phyloP scores from a whole-genome alignment of 1,140 invertebrate genomes.

The Drosophila tani region DNA sequence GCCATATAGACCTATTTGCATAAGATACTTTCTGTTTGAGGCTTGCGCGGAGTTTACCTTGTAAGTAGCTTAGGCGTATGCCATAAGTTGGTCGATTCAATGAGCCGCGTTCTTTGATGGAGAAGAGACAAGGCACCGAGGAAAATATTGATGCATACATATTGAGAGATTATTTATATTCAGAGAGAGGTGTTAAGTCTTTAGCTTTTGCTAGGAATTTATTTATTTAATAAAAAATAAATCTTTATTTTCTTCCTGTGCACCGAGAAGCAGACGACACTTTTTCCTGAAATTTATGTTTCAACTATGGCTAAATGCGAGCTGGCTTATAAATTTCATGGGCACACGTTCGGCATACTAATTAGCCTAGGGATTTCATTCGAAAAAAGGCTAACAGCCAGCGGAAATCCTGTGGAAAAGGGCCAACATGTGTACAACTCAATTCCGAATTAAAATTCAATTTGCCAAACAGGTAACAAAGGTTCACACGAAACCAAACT shows the following conservation, averaged over 20 bases:
- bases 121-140: slow-evolving; percentile 15
- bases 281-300: slow-evolving; percentile 53
- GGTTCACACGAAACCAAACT: slow-evolving; percentile 9
- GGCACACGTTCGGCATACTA: slow-evolving; percentile 65
- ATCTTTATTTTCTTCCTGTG: not conserved
- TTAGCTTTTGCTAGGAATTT: not conserved
- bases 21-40: slow-evolving; percentile 61
- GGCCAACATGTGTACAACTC: slow-evolving; percentile 68
- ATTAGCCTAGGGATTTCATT: slow-evolving; percentile 46
- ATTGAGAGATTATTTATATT: not conserved
- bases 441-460: slow-evolving; percentile 76
- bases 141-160: not conserved
- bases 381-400: slow-evolving; percentile 52
- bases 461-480: slow-evolving; percentile 64
- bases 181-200: not conserved
- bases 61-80: slow-evolving; percentile 70
- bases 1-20: slow-evolving; percentile 67
- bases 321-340: slow-evolving; percentile 45
- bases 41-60: slow-evolving; percentile 43
- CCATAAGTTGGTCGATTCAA: slow-evolving; percentile 56
- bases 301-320: slow-evolving; percentile 23
- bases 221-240: not conserved
- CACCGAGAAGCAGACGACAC: slow-evolving; percentile 10
- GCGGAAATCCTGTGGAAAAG: slow-evolving; percentile 75
- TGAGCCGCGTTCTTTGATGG: slow-evolving; percentile 48